Conservation (phyloP, 2,797 vertebrate species). For the Mormyrus proboscirostris region DNA sequence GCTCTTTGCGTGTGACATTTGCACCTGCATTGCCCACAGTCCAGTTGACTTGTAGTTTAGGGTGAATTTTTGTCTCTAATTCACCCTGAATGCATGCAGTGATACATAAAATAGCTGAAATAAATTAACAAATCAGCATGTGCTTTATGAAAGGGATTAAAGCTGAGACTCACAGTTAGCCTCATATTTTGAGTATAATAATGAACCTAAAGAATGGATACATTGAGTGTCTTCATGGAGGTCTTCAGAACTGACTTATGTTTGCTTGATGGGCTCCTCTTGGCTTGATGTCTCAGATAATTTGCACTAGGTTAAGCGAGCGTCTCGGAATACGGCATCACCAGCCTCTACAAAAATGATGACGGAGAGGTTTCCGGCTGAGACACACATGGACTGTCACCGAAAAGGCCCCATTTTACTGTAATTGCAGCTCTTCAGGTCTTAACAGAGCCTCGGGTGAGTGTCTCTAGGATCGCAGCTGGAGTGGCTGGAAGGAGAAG, state of each 20-base stretch:
- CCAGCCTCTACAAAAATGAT: background rate
- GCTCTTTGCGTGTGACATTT: background rate
- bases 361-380: background rate
- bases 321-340: background rate
- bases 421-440: background rate
- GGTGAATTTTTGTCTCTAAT: background rate
- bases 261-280: background rate
- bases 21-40: background rate
- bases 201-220: background rate
- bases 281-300: background rate
- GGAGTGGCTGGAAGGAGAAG: background rate
- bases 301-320: background rate
- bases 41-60: background rate
- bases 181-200: background rate
- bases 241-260: background rate
- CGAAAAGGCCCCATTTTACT: background rate
- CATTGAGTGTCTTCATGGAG: background rate
- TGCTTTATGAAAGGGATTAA: background rate
- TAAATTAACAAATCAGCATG: background rate
- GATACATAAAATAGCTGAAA: background rate
- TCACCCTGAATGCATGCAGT: background rate
- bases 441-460: background rate
- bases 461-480: background rate
- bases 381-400: background rate
- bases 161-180: background rate